Conservation (phyloP, 2,888 invertebrate species). For the Lithophane ornitopus region DNA sequence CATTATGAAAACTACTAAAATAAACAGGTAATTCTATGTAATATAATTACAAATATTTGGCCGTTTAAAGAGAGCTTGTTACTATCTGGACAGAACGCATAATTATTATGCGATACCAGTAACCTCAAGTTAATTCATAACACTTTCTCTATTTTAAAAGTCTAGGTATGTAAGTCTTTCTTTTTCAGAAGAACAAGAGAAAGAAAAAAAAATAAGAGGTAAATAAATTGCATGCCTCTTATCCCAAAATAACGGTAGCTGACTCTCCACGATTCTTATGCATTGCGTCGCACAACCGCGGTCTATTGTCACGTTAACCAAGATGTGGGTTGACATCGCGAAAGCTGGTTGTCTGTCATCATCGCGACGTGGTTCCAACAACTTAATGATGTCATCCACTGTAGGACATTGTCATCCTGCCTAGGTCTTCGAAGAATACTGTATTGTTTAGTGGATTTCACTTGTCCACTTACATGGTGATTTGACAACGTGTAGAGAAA, state of each 20-base stretch:
- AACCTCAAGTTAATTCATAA: too few species aligned
- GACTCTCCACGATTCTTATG: constrained; percentile 39
- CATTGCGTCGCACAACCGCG: constrained; percentile 55
- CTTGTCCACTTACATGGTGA: neutral
- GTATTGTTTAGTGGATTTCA: constrained; percentile 43
- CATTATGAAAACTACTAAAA: neutral
- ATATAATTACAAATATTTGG: too few species aligned
- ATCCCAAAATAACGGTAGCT: neutral
- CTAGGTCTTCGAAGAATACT: constrained; percentile 42
- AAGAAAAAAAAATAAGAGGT: too few species aligned
- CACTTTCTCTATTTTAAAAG: too few species aligned
- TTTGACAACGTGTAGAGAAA: neutral
- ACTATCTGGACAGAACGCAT: too few species aligned
- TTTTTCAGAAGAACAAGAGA: too few species aligned
- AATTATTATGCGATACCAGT: too few species aligned
- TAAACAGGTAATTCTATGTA: neutral
- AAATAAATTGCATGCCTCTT: neutral
- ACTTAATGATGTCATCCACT: constrained; percentile 71
- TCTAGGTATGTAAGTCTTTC: too few species aligned
- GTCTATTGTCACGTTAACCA: constrained; percentile 74
- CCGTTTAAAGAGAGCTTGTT: too few species aligned
- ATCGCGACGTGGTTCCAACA: constrained; percentile 77
- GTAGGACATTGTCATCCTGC: constrained; percentile 55
- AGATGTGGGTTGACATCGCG: constrained; percentile 83
- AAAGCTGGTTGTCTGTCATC: constrained; percentile 85